These are phyloP conservation scores for Bujurquina vittata DNA, from an alignment of 2,113 vertebrate genomes.

Conservation along the genomic window DNA sequence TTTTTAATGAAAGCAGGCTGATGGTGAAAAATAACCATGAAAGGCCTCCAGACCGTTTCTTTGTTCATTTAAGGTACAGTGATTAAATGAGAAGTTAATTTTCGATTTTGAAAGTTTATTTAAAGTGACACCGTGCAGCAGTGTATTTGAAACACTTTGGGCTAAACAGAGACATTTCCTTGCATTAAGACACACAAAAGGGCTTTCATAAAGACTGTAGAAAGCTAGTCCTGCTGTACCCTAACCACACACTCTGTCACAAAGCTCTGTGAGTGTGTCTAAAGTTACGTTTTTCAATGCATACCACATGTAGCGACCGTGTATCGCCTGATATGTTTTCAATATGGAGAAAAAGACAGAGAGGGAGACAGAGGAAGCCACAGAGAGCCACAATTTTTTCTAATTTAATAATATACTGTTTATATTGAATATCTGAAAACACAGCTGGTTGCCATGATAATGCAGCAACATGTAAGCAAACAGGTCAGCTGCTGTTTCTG, in stretches of 20 bases:
- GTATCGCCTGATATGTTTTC: conserved; percentile 69
- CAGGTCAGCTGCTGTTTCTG: not conserved
- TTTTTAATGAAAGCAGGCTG: conserved; percentile 33
- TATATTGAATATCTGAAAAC: conserved; percentile 51
- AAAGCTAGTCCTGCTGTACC: conserved; percentile 55
- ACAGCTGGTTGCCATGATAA: conserved; percentile 41
- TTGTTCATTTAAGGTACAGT: conserved; percentile 22
- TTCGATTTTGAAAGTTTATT: conserved; percentile 38
- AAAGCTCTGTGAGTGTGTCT: conserved; percentile 41
- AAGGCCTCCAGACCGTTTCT: not conserved
- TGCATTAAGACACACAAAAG: conserved; percentile 62
- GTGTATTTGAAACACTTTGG: conserved; percentile 49
- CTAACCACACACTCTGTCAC: conserved; percentile 70
- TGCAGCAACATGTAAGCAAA: not conserved
- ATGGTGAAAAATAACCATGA: conserved; percentile 50
- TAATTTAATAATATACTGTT: conserved; percentile 46
- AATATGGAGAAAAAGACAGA: conserved; percentile 51
- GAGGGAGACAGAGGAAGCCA: conserved; percentile 18
- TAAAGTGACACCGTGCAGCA: conserved; percentile 49
- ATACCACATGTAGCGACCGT: conserved; percentile 68
- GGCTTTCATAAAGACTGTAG: conserved; percentile 65
- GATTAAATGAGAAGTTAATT: conserved; percentile 54
- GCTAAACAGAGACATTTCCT: conserved; percentile 61
- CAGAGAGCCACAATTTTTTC: conserved; percentile 13
- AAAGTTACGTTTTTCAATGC: conserved; percentile 66